Conservation (phyloP, 2,113 vertebrate species). For the Platycercus adscitus region DNA sequence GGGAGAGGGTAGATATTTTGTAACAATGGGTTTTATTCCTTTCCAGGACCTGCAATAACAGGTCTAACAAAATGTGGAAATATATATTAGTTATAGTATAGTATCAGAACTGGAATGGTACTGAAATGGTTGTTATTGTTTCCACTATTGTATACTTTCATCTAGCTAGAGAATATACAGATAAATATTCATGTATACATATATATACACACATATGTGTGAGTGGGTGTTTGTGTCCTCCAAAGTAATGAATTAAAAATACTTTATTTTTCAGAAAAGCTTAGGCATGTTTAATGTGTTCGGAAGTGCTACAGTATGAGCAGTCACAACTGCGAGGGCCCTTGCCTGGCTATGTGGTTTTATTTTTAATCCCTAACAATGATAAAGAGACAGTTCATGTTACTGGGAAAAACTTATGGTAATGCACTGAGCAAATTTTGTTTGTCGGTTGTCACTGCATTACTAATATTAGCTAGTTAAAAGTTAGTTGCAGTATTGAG, state of each 20-base stretch:
- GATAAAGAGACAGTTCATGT: not conserved
- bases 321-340: not conserved
- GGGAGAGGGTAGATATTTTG: not conserved
- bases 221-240: not conserved
- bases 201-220: fast-evolving
- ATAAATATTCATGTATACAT: not conserved
- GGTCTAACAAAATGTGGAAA: not conserved
- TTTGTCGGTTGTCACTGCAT: not conserved
- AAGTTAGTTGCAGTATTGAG: not conserved
- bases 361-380: not conserved
- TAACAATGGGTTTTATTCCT: not conserved
- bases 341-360: not conserved
- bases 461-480: not conserved
- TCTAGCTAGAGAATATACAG: not conserved
- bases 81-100: not conserved
- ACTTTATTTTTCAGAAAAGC: not conserved
- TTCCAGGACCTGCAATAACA: not conserved
- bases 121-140: not conserved
- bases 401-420: not conserved
- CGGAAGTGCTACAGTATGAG: not conserved
- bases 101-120: not conserved
- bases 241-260: not conserved
- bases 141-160: not conserved
- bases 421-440: not conserved
- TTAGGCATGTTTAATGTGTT: not conserved